A percentile compares a stretch with the other conserved stretches of the same genome.
Evolutionary conservation across 2,113 vertebrate species (phyloP).

Genomic region (Ailurus styani): DNA sequence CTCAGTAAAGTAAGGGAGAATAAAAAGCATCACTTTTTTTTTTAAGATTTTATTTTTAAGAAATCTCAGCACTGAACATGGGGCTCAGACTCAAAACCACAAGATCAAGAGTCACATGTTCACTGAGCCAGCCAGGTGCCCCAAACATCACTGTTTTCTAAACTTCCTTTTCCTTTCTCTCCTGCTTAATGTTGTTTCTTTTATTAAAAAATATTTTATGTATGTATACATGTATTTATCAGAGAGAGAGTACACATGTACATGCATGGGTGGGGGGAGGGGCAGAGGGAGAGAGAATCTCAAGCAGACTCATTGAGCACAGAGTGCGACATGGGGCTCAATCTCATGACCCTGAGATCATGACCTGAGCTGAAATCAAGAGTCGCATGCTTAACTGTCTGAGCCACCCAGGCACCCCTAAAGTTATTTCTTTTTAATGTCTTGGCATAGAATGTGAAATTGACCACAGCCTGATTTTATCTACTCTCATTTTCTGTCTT

Average conservation of each 20-base stretch:
- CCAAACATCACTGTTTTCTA: not conserved
- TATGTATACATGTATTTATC: not conserved
- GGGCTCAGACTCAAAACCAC: not conserved
- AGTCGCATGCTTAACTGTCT: not conserved
- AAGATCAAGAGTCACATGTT: not conserved
- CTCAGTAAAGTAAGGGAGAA: not conserved
- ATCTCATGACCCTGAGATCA: not conserved
- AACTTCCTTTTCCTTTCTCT: not conserved
- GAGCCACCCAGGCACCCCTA: not conserved
- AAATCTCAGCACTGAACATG: not conserved
- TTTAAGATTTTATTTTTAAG: not conserved
- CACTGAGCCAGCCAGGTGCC: not conserved
- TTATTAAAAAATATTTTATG: not conserved
- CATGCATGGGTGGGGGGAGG: not conserved
- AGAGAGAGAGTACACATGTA: not conserved
- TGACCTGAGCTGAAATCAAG: not conserved
- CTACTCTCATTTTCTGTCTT: not conserved
- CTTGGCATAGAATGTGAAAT: not conserved
- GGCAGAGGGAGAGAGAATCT: not conserved
- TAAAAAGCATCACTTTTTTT: not conserved
- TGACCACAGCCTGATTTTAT: not conserved
- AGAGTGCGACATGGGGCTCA: not conserved
- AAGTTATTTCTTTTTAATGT: not conserved
- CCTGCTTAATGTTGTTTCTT: not conserved
- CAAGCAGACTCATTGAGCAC: not conserved